phyloP scores from a whole-genome alignment of 2,797 vertebrate genomes.

The Botia almorhae region DNA sequence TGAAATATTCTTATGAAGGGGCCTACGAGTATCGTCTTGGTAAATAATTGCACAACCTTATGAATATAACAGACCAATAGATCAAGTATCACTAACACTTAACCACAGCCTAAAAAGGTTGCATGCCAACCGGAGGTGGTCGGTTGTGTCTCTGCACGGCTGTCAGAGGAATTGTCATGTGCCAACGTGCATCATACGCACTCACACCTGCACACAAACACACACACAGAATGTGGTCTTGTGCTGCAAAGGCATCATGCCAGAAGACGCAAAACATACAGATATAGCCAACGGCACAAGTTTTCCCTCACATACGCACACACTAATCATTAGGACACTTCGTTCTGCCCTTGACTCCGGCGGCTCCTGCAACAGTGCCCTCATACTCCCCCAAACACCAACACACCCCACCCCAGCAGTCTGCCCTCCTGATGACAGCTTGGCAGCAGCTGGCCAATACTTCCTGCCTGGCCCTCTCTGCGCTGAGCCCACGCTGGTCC shows the following conservation, averaged over 20 bases:
- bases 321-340: constrained; percentile 48
- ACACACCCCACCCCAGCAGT: constrained; percentile 32
- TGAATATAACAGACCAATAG: background rate
- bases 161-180: constrained; percentile 22
- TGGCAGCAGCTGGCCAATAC: constrained; percentile 62
- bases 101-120: constrained; percentile 62
- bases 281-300: background rate
- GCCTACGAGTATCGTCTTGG: constrained; percentile 19
- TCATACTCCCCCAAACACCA: constrained; percentile 27
- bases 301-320: constrained; percentile 4
- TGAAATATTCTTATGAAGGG: constrained; percentile 35
- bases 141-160: constrained; percentile 1
- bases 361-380: constrained; percentile 45
- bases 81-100: constrained; percentile 4
- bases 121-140: constrained; percentile 24
- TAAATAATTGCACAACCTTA: constrained; percentile 3
- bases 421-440: constrained; percentile 74
- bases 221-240: background rate
- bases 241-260: background rate
- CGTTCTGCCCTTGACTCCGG: constrained; percentile 58
- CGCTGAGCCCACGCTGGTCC: constrained; percentile 51
- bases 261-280: background rate
- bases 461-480: constrained; percentile 60
- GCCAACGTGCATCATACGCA: background rate
- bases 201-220: background rate